Evolutionary conservation across 2,888 invertebrate genomes (phyloP).

Genomic region (Chloromyia formosa): DNA sequence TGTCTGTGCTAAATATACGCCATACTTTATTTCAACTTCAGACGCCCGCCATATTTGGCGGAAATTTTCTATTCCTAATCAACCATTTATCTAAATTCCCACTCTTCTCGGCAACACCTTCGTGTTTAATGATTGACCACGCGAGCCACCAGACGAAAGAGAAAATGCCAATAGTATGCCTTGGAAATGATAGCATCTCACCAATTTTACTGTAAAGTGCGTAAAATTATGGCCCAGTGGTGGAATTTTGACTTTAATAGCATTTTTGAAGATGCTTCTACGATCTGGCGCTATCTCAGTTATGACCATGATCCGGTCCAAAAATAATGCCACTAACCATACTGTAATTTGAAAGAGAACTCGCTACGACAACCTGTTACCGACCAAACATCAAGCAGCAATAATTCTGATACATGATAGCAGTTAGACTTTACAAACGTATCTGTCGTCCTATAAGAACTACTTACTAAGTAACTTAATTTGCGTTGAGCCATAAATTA

Average conservation of each 20-base stretch:
- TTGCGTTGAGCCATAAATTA: slow-evolving; percentile 7
- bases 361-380: slow-evolving; percentile 3
- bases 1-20: too few species aligned
- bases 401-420: background rate
- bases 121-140: too few species aligned
- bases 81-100: too few species aligned
- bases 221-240: slow-evolving; percentile 21
- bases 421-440: background rate
- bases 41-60: too few species aligned
- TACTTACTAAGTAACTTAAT: slow-evolving; percentile 32
- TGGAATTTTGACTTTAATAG: slow-evolving; percentile 35
- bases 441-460: background rate
- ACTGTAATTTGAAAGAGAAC: slow-evolving; percentile 11
- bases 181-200: slow-evolving; percentile 6
- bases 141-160: background rate
- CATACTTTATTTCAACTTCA: too few species aligned
- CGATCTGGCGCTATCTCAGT: slow-evolving; percentile 3
- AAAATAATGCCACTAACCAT: background rate
- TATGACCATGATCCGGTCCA: slow-evolving; percentile 7
- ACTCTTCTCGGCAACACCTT: too few species aligned
- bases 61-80: too few species aligned
- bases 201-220: slow-evolving; percentile 11
- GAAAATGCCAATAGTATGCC: slow-evolving; percentile 14
- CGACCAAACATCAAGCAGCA: slow-evolving; percentile 1
- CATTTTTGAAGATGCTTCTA: slow-evolving; percentile 18